Base-by-base conservation (phyloP, 2,113 vertebrate species). In the Paraplagusia blochii region DNA sequence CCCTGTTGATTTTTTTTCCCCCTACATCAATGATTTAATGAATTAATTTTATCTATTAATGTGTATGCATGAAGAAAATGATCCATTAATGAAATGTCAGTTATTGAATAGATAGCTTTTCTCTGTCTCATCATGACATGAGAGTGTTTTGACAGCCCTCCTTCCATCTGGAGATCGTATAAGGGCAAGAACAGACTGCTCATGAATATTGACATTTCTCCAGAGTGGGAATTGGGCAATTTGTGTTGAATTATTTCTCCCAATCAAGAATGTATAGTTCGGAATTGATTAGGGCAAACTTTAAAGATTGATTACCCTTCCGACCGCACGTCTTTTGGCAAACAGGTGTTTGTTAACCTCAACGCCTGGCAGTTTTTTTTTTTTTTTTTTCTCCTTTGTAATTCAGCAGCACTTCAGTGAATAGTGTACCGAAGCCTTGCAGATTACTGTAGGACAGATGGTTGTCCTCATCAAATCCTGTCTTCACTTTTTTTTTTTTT, bases 1-100 rank as follows among this genome's bases (percentile, higher is more conserved):
- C 79, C 82, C 80, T 74, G 79, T 87, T 87, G 84, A 86, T 88
- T 88, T 82, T 68, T n/a, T n/a, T n/a, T n/a, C n/a, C 48, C 70
- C 83, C 78, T 78, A 87, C 88, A 81, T 85, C 81, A 87, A 79
- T 88, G 83, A 89, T 85, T 88, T 84, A 85, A 84, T 83, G 85
- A 87, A 89, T 88, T 89, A 79, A 86, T 86, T 90, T 84, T 81
- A 88, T 90, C 80, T 86, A 85, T 85, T 88, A 85, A 90, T 89
- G 89, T 89, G 89, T 85, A 90, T 89, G 80, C 85, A 82, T 57
- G 49, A 72, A 69, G 73, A 79, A 85, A 85, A 89, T 85, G 60
- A 87, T 87, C 87, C 73, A 90, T 90, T 87, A 87, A 90, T 88
- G 77, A 85, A 85, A 87, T 60, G 78, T 88, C 87, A 91, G 76